Percentiles rank a stretch among this genome's conserved stretches.
Conservation (phyloP, 1,140 invertebrate genomes). For the Heliconius congener region DNA sequence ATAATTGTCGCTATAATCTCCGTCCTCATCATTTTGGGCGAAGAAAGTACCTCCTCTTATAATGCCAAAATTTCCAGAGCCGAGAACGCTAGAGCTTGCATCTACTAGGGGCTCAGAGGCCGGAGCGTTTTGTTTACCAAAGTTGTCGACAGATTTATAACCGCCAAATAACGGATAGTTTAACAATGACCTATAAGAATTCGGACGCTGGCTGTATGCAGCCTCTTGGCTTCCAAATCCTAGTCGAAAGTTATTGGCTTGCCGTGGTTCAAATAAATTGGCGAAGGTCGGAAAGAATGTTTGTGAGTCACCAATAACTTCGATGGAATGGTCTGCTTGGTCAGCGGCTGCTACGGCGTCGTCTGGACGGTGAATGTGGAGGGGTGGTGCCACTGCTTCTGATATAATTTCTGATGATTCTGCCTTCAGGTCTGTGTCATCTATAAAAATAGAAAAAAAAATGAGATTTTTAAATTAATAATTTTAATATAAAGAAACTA, state of each 20-base stretch:
- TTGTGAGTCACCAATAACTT: conserved; percentile 73
- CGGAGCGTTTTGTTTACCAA: conserved; percentile 63
- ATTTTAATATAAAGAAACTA: no score
- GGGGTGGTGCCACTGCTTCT: conserved; percentile 65
- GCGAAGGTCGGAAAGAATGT: conserved; percentile 78
- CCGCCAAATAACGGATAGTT: conserved; percentile 76
- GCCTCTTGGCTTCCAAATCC: conserved; percentile 74
- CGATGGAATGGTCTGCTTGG: conserved; percentile 71
- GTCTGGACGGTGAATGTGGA: conserved; percentile 42
- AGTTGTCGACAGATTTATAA: conserved; percentile 67
- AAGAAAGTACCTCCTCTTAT: conserved; percentile 94
- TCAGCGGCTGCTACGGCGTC: conserved; percentile 52
- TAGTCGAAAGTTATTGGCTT: conserved; percentile 66
- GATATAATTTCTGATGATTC: conserved; percentile 76
- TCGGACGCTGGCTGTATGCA: conserved; percentile 78
- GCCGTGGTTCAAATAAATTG: conserved; percentile 75
- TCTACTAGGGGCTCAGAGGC: conserved; percentile 70
- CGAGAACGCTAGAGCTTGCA: conserved; percentile 82
- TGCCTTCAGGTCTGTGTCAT: conserved; percentile 66
- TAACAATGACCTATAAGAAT: conserved; percentile 73
- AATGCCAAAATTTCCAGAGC: conserved; percentile 94
- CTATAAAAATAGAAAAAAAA: conserved; percentile 53
- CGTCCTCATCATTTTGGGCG: conserved; percentile 80
- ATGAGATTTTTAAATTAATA: neutral
- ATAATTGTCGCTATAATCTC: conserved; percentile 64